Evolutionary conservation across 2,113 vertebrate genomes (phyloP), one percentile per base, ranked within the genome.

Genomic region (Periophthalmodon schlosseri): DNA sequence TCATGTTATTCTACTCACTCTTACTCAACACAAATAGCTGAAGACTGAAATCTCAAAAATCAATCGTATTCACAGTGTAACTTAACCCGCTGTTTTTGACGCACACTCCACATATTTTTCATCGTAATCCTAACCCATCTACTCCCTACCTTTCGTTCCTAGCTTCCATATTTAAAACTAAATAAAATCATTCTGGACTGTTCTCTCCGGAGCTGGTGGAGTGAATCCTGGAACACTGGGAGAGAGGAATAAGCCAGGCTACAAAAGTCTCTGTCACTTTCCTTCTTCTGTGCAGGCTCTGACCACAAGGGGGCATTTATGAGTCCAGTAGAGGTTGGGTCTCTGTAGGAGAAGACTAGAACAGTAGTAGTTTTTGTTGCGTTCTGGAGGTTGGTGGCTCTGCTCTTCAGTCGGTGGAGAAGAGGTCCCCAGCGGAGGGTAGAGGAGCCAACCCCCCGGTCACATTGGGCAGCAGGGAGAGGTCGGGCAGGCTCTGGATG

Each of bases 401-500:
- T 95, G 96, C 99, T 8, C 64, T 70, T 95, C 96, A 99, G 93
- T 99, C 98, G 47, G 97, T 98, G 69, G 97, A 99, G 87, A 99
- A 99, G 49, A 99, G 95, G 91, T 99, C 98, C 66, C 98, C 98
- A 3, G 98, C 97, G 18, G 98, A 99, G 0, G 97, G 98, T 46
- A 99, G 94, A 2, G 98, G 98, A 1, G 98, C 97, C 86, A 99
- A 91, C 65, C 97, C 97, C 12, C 97, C 97, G 0, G 98, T 99
- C 60, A 98, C 97, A 0, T 96, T 99, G 84, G 98, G 98, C 74
- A 99, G 94, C 76, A 98, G 94, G 0, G 98, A 99, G 34, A 99
- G 96, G 82, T 99, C 97, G 0, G 98, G 97, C 60, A 99, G 95
- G 89, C 96, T 99, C 95, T 99, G 98, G 93, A 99, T 99, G 89